A percentile compares a stretch with the other conserved stretches of the same genome.
Conservation (phyloP, 1,140 invertebrate species). For the Diuraphis noxia region DNA sequence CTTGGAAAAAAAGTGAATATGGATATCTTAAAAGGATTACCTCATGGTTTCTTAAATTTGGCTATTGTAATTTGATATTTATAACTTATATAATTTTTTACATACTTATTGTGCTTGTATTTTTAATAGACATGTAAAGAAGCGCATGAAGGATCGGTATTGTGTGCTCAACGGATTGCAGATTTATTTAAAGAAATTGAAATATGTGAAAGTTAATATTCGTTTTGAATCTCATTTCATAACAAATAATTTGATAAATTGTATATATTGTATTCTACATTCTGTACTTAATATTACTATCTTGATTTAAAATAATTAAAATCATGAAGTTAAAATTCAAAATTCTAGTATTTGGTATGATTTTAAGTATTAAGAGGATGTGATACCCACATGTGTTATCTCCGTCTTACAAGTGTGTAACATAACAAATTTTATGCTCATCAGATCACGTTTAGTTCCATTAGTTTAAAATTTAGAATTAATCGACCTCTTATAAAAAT, state of each 20-base stretch:
- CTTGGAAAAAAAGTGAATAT: conserved; percentile 77
- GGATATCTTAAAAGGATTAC: conserved; percentile 86
- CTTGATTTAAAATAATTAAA: neutral
- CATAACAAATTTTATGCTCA: no score
- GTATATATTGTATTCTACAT: neutral
- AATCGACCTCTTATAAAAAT: no score
- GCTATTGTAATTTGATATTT: conserved; percentile 65
- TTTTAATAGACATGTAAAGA: conserved; percentile 73
- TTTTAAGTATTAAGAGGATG: neutral
- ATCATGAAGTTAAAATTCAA: neutral
- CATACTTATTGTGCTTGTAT: neutral
- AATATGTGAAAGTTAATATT: conserved; percentile 13
- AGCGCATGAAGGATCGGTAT: conserved; percentile 76
- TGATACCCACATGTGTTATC: no score
- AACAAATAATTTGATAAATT: neutral
- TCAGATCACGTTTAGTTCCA: no score
- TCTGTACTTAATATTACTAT: neutral
- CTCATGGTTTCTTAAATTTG: conserved; percentile 97
- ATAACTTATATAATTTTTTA: neutral
- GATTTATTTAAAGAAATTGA: conserved; percentile 61
- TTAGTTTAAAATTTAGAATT: no score
- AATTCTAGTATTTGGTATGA: neutral
- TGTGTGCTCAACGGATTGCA: conserved; percentile 73
- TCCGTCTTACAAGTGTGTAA: no score
- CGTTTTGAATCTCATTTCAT: neutral